Evolutionary conservation across 2,888 invertebrate species (phyloP), one percentile per base, ranked within the genome.

Genomic region (Drosophila buzzatii): DNA sequence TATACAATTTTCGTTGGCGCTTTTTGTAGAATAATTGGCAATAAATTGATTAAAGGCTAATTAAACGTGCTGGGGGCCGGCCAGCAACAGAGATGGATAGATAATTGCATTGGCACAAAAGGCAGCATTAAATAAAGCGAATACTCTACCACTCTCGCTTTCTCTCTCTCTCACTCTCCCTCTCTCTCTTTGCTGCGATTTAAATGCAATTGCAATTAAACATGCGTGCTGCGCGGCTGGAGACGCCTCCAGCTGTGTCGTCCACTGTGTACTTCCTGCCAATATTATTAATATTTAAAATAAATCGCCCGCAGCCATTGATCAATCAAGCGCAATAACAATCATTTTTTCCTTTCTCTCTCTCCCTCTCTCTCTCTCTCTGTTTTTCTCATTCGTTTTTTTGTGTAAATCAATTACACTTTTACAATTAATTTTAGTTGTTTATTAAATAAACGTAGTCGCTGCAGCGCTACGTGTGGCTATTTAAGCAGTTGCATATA

Each of bases 31-130:
- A 89, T 86, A 86, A 86, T 86, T 86, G 89, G 81, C 89, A 84
- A 86, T 86, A 85, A 85, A 85, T 86, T 88, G 84, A 86, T 86
- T 86, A 86, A 85, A 84, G 86, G 81, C 79, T 86, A 86, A 86
- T 86, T 88, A 86, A 85, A 85, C 75, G 81, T 78, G 72, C 71
- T 84, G 85, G 52, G 27, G 27, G 63, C 37, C 39, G 59, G 59
- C 66, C 69, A 64, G 59, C 79, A 62, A 76, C 61, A 76, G 63
- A 66, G 67, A 57, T 78, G 72, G 80, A 78, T 84, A 84, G 82
- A 84, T 84, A 85, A 87, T 85, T 87, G 85, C 79, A 82, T 76
- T 79, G 78, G 62, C 79, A 49, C 64, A 61, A 70, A 82, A 70
- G 71, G 76, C 71, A 57, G 65, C 69, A 52, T 51, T 69, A 86